These are phyloP conservation scores for Leguminivora glycinivorella DNA, from an alignment of 1,140 invertebrate genomes.

Conservation along the genomic window DNA sequence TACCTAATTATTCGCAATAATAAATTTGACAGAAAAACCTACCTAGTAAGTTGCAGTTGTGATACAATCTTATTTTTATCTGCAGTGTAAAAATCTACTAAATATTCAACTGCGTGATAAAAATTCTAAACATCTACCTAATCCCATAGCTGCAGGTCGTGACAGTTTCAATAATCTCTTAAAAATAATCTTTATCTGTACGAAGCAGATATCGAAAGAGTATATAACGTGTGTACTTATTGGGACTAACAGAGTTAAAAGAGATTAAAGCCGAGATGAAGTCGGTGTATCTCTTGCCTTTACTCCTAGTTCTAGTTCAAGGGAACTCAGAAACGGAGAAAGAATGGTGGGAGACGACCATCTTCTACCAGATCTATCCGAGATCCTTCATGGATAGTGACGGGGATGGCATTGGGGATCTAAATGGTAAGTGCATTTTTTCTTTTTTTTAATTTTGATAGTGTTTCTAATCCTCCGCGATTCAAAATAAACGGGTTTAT, in stretches of 20 bases:
- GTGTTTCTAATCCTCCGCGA: no score
- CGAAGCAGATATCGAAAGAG: neutral
- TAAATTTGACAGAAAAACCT: no score
- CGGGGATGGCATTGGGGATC: conserved; percentile 78
- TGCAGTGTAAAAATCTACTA: no score
- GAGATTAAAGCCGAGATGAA: conserved; percentile 32
- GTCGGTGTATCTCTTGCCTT: conserved; percentile 40
- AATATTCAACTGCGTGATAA: neutral
- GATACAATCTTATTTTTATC: no score
- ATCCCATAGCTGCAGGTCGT: neutral
- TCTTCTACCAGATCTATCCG: conserved; percentile 89
- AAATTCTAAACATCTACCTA: neutral
- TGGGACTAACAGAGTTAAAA: neutral
- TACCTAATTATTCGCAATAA: no score
- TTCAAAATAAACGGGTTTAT: no score
- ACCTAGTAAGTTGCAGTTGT: no score
- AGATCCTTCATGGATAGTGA: conserved; percentile 87
- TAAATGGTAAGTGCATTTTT: conserved; percentile 50
- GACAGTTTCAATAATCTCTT: neutral
- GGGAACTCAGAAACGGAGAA: conserved; percentile 41
- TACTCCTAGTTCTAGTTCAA: conserved; percentile 39
- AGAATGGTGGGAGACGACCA: conserved; percentile 87
- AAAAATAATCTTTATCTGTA: neutral
- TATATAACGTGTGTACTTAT: neutral
- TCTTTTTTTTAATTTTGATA: no score